These are phyloP conservation scores for Busseola fusca DNA, from an alignment of 2,888 invertebrate genomes.

Conservation along the genomic window DNA sequence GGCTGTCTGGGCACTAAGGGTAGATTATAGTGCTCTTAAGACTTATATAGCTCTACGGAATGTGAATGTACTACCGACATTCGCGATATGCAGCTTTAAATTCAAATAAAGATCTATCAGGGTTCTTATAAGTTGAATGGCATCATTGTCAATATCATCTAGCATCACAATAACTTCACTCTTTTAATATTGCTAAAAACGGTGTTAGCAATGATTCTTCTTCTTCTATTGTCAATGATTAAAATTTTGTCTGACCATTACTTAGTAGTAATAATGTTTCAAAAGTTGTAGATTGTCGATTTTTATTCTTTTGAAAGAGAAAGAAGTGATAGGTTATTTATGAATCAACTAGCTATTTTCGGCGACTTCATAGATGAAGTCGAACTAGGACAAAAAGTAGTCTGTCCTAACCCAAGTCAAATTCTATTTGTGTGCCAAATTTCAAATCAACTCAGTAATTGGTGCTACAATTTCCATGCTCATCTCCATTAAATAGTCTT, in stretches of 20 bases:
- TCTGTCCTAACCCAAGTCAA: not conserved
- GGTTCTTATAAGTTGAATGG: not conserved
- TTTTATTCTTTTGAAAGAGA: too few relatives aligned
- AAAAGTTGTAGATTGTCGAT: too few relatives aligned
- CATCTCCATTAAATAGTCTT: not conserved
- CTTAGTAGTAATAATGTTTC: too few relatives aligned
- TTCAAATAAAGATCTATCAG: not conserved
- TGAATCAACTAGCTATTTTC: not conserved
- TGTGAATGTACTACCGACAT: not conserved
- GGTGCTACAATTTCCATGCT: too few relatives aligned
- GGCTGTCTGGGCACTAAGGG: not conserved
- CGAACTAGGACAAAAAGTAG: not conserved
- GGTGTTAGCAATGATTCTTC: not conserved
- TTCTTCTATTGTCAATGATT: not conserved
- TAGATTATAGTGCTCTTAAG: slow-evolving; percentile 6
- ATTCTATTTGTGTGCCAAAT: not conserved
- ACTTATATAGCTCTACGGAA: not conserved
- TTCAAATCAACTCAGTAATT: not conserved
- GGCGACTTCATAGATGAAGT: too few relatives aligned
- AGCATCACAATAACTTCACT: not conserved
- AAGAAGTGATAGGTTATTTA: too few relatives aligned
- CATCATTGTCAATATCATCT: not conserved
- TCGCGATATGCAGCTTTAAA: not conserved
- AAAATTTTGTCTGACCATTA: not conserved
- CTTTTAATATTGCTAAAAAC: not conserved